A percentile compares a stretch with the other conserved stretches of the same genome.
phyloP scores from a whole-genome alignment of 2,888 invertebrate species.

The Fissipunctia ypsillon region DNA sequence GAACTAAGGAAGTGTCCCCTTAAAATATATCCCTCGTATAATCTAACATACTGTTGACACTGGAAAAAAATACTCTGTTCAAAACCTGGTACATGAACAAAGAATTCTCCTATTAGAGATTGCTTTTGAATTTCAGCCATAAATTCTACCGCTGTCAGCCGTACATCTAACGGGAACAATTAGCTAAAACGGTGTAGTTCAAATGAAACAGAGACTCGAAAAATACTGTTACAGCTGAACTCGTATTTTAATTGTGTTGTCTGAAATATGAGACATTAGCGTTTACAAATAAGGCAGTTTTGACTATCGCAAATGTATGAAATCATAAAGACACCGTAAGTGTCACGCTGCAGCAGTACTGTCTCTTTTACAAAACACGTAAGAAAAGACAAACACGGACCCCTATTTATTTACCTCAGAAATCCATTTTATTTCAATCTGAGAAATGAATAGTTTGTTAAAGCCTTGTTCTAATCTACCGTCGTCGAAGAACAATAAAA shows the following conservation, averaged over 20 bases:
- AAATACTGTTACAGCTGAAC: conserved; percentile 14
- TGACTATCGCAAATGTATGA: conserved; percentile 5
- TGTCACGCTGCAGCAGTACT: background rate
- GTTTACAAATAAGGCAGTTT: conserved; percentile 5
- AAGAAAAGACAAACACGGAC: background rate
- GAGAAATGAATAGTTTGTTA: background rate
- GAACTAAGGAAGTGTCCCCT: background rate
- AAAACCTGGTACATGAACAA: conserved; percentile 1
- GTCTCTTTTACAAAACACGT: conserved; percentile 4
- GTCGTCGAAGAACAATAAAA: conserved; percentile 26
- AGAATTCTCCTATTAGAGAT: conserved; percentile 28
- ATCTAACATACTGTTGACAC: background rate
- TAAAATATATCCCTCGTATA: background rate
- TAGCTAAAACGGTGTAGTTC: conserved; percentile 52
- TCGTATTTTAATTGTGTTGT: conserved; percentile 1
- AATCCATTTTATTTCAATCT: conserved; percentile 12
- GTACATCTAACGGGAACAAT: conserved; percentile 44
- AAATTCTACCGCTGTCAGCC: conserved; percentile 47
- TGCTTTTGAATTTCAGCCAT: conserved; percentile 35
- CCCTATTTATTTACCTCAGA: background rate
- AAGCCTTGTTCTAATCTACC: background rate
- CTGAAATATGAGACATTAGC: background rate
- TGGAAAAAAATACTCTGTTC: background rate
- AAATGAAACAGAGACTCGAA: conserved; percentile 21
- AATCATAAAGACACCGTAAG: conserved; percentile 14